A percentile compares a stretch with the other conserved stretches of the same genome.
phyloP scores from a whole-genome alignment of 2,113 vertebrate species.

The Corynorhinus townsendii region DNA sequence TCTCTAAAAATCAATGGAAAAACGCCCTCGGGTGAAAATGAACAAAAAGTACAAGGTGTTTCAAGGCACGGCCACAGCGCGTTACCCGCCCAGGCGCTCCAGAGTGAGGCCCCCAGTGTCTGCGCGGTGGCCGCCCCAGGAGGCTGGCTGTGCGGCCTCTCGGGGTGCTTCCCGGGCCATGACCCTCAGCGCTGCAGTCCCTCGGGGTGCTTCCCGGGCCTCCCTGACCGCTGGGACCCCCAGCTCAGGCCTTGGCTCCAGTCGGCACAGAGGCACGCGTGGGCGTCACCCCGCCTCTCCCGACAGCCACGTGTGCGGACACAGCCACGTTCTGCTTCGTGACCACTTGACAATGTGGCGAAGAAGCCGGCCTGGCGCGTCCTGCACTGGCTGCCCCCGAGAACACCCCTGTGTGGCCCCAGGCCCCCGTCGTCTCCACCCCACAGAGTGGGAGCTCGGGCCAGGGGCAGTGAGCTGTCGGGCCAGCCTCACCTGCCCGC shows the following conservation, averaged over 20 bases:
- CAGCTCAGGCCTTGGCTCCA: neutral
- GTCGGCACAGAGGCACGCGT: rapidly evolving
- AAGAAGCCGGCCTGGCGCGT: rapidly evolving
- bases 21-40: too few species aligned
- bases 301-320: rapidly evolving
- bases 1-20: too few species aligned
- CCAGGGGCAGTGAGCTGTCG: rapidly evolving
- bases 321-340: rapidly evolving
- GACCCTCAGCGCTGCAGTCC: neutral
- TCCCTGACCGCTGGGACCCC: neutral
- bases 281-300: rapidly evolving
- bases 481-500: neutral
- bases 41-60: rapidly evolving
- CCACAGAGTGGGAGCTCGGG: rapidly evolving
- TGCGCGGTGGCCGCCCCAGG: neutral
- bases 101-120: neutral
- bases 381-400: neutral
- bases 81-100: rapidly evolving
- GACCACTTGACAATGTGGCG: rapidly evolving
- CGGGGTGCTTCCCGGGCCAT: rapidly evolving
- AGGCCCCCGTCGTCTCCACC: neutral
- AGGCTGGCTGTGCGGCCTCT: neutral
- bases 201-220: rapidly evolving
- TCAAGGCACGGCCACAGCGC: rapidly evolving
- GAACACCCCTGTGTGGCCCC: rapidly evolving